Conservation (phyloP, 2,888 invertebrate species). For the Morinoia aosen region DNA sequence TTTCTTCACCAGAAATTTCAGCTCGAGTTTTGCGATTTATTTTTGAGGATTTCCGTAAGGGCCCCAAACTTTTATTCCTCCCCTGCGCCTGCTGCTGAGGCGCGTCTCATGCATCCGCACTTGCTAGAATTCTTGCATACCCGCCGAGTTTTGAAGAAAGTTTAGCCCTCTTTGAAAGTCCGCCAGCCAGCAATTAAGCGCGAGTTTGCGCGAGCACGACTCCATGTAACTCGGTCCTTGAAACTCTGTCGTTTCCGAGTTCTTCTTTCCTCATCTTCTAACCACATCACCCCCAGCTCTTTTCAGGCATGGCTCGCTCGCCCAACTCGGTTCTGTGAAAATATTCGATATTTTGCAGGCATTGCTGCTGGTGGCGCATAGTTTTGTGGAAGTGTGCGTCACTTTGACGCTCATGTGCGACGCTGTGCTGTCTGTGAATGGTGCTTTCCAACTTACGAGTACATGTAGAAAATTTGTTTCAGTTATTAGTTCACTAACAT, state of each 20-base stretch:
- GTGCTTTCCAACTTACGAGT: too few species aligned
- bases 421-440: too few species aligned
- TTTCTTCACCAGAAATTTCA: not conserved
- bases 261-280: not conserved
- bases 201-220: not conserved
- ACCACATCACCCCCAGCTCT: not conserved
- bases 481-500: not conserved
- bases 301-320: too few species aligned
- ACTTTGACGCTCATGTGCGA: not conserved
- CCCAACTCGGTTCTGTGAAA: not conserved
- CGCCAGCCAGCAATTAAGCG: not conserved
- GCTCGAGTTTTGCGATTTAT: not conserved
- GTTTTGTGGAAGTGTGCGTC: too few species aligned
- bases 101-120: not conserved
- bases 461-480: not conserved
- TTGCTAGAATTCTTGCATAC: not conserved
- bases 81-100: not conserved
- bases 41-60: not conserved
- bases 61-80: not conserved
- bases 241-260: not conserved
- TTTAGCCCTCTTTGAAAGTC: not conserved
- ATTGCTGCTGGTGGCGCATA: not conserved
- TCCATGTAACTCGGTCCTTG: not conserved
- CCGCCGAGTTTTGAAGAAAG: not conserved
- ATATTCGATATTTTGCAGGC: not conserved